These are phyloP conservation scores for Polymixis flavicincta DNA, from an alignment of 2,888 invertebrate species.

Conservation along the genomic window DNA sequence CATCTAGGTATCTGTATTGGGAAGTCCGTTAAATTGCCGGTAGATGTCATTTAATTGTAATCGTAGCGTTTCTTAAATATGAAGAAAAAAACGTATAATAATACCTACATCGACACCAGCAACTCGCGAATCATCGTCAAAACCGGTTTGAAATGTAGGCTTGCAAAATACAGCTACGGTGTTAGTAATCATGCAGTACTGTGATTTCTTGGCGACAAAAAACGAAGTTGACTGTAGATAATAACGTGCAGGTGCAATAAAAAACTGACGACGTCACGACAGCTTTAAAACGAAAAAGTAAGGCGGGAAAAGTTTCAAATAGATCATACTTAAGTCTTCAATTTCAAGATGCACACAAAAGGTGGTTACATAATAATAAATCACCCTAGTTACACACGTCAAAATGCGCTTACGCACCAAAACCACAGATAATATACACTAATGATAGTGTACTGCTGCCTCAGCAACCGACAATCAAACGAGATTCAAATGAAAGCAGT, in stretches of 20 bases:
- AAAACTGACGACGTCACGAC: slow-evolving; percentile 59
- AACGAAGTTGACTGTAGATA: slow-evolving; percentile 60
- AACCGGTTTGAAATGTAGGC: slow-evolving; percentile 87
- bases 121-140: slow-evolving; percentile 77
- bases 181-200: slow-evolving; percentile 69
- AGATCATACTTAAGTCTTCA: slow-evolving; percentile 69
- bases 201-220: slow-evolving; percentile 67
- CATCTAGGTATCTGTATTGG: neutral
- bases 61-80: slow-evolving; percentile 43
- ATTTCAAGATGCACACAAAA: slow-evolving; percentile 71
- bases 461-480: slow-evolving; percentile 82
- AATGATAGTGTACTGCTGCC: slow-evolving; percentile 81
- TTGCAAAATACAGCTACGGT: slow-evolving; percentile 83
- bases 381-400: slow-evolving; percentile 84
- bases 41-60: slow-evolving; percentile 12
- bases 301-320: slow-evolving; percentile 65
- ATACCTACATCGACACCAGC: slow-evolving; percentile 64
- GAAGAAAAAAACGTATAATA: slow-evolving; percentile 51
- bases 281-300: slow-evolving; percentile 62
- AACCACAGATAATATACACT: slow-evolving; percentile 81
- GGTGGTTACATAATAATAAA: slow-evolving; percentile 76
- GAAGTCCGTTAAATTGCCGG: neutral
- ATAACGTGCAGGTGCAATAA: slow-evolving; percentile 56
- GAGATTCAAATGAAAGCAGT: slow-evolving; percentile 85
- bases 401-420: slow-evolving; percentile 83